phyloP scores from a whole-genome alignment of 2,888 invertebrate species.

The Tachystola acroxantha region DNA sequence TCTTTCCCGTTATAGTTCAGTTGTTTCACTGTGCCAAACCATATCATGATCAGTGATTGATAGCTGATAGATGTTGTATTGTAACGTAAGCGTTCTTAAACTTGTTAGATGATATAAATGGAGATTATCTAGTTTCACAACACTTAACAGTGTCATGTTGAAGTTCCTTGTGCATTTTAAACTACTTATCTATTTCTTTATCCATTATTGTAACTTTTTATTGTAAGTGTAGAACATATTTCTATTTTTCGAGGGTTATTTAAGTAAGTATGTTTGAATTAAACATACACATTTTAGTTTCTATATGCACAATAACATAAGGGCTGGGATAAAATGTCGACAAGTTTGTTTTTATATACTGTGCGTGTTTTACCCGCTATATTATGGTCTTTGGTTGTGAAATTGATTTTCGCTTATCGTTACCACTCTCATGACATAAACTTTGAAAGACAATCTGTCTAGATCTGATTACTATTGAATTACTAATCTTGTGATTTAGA shows the following conservation, averaged over 20 bases:
- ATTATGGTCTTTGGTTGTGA: conserved; percentile 41
- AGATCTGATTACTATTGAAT: conserved; percentile 66
- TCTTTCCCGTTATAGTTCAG: conserved; percentile 30
- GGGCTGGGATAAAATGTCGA: conserved; percentile 54
- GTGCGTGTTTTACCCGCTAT: conserved; percentile 4
- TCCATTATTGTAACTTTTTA: conserved; percentile 42
- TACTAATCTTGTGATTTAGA: conserved; percentile 76
- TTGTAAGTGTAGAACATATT: conserved; percentile 53
- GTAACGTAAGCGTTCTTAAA: conserved; percentile 27
- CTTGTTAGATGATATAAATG: conserved; percentile 19
- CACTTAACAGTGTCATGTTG: conserved; percentile 30
- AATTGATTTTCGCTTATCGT: conserved; percentile 21
- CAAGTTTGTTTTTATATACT: conserved; percentile 32
- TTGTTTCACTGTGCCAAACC: conserved; percentile 59
- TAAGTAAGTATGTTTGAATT: conserved; percentile 37
- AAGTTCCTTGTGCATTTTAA: conserved; percentile 62
- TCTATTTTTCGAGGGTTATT: conserved; percentile 74
- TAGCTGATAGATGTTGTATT: conserved; percentile 57
- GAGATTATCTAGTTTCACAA: conserved; percentile 15
- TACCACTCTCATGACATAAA: conserved; percentile 23
- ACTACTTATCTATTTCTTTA: conserved; percentile 39
- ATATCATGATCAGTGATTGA: conserved; percentile 69
- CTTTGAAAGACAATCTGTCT: conserved; percentile 39
- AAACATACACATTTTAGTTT: conserved; percentile 53
- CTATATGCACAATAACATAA: conserved; percentile 69